Conservation (phyloP, 2,113 vertebrate species). For the Danionella cerebrum region DNA sequence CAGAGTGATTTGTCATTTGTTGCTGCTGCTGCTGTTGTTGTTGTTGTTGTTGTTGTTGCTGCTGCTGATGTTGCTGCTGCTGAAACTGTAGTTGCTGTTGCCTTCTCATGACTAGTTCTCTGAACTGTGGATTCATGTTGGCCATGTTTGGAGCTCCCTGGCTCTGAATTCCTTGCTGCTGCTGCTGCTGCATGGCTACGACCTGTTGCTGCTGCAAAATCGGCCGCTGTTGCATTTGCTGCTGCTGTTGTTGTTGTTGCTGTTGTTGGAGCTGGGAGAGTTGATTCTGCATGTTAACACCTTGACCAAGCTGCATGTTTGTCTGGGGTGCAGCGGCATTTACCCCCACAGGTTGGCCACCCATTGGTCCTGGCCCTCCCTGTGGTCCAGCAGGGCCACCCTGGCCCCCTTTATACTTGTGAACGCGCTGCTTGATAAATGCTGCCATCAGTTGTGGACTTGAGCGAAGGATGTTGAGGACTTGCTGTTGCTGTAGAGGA, state of each 20-base stretch:
- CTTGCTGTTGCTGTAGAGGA: slow-evolving; percentile 77
- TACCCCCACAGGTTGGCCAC: slow-evolving; percentile 64
- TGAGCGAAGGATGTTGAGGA: slow-evolving; percentile 76
- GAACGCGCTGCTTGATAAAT: slow-evolving; percentile 79
- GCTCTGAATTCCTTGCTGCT: slow-evolving; percentile 75
- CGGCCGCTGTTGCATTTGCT: slow-evolving; percentile 70
- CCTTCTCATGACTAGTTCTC: slow-evolving; percentile 82
- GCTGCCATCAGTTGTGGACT: slow-evolving; percentile 81
- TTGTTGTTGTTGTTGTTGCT: slow-evolving; percentile 71
- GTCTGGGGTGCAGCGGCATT: slow-evolving; percentile 69
- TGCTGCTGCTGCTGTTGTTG: slow-evolving; percentile 71
- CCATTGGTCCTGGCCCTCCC: slow-evolving; percentile 58
- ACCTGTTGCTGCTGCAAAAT: slow-evolving; percentile 63
- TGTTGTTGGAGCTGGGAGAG: slow-evolving; percentile 71
- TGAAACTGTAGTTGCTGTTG: slow-evolving; percentile 67
- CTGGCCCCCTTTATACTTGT: slow-evolving; percentile 69
- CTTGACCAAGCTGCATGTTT: slow-evolving; percentile 74
- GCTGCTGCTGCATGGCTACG: slow-evolving; percentile 54
- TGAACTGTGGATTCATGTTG: slow-evolving; percentile 71
- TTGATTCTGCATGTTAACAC: slow-evolving; percentile 62
- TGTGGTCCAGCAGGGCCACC: slow-evolving; percentile 48
- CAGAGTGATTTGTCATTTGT: slow-evolving; percentile 78
- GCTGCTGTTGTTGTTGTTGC: slow-evolving; percentile 65
- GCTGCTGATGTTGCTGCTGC: slow-evolving; percentile 66
- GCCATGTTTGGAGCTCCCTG: slow-evolving; percentile 68